Conservation (phyloP, 2,888 invertebrate genomes). For the Deroplatys truncata region DNA sequence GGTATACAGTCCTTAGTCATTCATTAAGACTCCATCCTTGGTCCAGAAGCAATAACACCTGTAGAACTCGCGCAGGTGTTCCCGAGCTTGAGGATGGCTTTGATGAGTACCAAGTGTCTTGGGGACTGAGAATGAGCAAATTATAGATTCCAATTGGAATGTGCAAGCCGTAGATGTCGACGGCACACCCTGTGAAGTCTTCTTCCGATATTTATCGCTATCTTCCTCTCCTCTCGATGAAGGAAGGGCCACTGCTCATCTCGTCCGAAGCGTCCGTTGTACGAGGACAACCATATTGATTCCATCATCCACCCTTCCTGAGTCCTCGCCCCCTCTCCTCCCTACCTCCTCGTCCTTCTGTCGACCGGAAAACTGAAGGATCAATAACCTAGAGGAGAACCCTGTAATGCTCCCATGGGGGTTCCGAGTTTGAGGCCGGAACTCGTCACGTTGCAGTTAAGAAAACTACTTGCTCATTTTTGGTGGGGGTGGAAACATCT, state of each 20-base stretch:
- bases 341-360: background rate
- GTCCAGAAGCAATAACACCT: no score
- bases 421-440: background rate
- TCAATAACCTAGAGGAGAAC: conserved; percentile 21
- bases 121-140: background rate
- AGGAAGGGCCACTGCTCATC: background rate
- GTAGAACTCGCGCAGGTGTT: no score
- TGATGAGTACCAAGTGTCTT: no score
- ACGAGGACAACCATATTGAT: conserved; percentile 20
- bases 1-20: no score
- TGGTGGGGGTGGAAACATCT: background rate
- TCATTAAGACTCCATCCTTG: no score
- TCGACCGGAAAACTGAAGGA: conserved; percentile 23
- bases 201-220: background rate
- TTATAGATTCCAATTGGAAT: background rate
- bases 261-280: background rate
- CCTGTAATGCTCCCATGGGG: background rate
- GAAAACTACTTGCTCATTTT: background rate
- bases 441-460: background rate
- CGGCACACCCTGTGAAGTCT: background rate
- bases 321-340: conserved; percentile 25
- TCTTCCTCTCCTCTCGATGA: background rate
- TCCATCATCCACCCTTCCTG: conserved; percentile 28
- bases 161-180: background rate
- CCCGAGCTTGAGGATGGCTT: no score